A percentile compares a stretch with the other conserved stretches of the same genome.
phyloP scores from a whole-genome alignment of 2,797 vertebrate species.

The Ctenosaura bakeri region DNA sequence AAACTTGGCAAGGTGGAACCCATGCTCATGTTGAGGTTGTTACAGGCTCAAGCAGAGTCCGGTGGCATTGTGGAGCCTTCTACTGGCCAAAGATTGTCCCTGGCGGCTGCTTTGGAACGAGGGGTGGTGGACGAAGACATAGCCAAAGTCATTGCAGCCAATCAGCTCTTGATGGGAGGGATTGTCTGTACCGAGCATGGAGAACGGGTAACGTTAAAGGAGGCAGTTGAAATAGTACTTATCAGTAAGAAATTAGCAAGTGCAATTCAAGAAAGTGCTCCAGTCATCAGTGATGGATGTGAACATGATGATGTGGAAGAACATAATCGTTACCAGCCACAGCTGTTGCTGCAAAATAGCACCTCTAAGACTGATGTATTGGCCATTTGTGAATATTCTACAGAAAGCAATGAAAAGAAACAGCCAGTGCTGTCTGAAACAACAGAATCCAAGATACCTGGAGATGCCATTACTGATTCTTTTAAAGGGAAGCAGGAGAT shows the following conservation, averaged over 20 bases:
- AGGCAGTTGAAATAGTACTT: conserved; percentile 82
- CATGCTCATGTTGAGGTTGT: conserved; percentile 82
- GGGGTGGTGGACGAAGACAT: conserved; percentile 85
- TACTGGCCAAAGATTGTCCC: conserved; percentile 82
- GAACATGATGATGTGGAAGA: conserved; percentile 43
- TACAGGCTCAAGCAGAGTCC: conserved; percentile 89
- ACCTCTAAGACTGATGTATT: conserved; percentile 47
- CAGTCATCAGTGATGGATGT: rapidly evolving
- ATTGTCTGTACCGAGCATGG: conserved; percentile 81
- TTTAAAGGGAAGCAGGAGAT: not conserved
- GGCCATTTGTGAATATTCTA: not conserved
- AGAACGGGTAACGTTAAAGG: conserved; percentile 78
- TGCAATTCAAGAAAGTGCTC: conserved; percentile 70
- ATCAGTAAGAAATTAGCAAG: conserved; percentile 81
- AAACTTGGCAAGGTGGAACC: conserved; percentile 83
- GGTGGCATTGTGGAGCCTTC: conserved; percentile 88
- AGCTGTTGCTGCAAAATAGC: conserved; percentile 13
- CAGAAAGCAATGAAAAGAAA: conserved; percentile 47
- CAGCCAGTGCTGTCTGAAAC: not conserved
- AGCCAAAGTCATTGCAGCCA: conserved; percentile 83
- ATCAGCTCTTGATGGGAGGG: conserved; percentile 85
- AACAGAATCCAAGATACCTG: rapidly evolving
- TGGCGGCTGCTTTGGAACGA: conserved; percentile 83
- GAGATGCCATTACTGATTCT: not conserved
- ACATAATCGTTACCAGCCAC: not conserved